Conservation (phyloP, 2,113 vertebrate species). For the Caranx melampygus region DNA sequence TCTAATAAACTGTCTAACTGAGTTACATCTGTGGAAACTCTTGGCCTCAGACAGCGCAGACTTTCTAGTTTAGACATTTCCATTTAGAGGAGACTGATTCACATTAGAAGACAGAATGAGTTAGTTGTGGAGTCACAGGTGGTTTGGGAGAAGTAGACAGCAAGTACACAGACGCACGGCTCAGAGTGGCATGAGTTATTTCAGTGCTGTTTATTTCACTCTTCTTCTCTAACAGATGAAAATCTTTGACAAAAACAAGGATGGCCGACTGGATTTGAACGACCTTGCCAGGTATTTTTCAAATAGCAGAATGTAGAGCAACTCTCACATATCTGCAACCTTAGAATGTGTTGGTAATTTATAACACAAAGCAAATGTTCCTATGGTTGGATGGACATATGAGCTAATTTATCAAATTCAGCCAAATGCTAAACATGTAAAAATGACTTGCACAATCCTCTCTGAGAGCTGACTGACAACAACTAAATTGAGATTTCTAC, state of each 20-base stretch:
- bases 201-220: not conserved
- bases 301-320: not conserved
- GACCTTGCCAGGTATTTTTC: conserved; percentile 91
- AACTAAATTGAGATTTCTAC: too few species aligned
- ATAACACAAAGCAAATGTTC: not conserved
- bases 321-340: not conserved
- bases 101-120: not conserved
- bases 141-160: conserved; percentile 3
- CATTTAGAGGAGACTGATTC: conserved; percentile 26
- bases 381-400: not conserved
- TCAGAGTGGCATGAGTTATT: not conserved
- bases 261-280: conserved; percentile 93
- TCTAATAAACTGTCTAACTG: not conserved
- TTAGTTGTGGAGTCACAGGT: not conserved
- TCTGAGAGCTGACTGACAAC: too few species aligned
- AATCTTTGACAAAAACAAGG: conserved; percentile 97
- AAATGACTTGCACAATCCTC: too few species aligned
- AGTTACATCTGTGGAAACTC: not conserved
- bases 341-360: not conserved
- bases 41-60: conserved; percentile 8
- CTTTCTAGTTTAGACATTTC: not conserved
- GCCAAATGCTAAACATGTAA: too few species aligned
- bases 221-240: conserved; percentile 90
- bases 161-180: not conserved
- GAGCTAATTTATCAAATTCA: too few species aligned